Evolutionary conservation across 2,888 invertebrate genomes (phyloP).

Genomic region (Campopleginae sp.): DNA sequence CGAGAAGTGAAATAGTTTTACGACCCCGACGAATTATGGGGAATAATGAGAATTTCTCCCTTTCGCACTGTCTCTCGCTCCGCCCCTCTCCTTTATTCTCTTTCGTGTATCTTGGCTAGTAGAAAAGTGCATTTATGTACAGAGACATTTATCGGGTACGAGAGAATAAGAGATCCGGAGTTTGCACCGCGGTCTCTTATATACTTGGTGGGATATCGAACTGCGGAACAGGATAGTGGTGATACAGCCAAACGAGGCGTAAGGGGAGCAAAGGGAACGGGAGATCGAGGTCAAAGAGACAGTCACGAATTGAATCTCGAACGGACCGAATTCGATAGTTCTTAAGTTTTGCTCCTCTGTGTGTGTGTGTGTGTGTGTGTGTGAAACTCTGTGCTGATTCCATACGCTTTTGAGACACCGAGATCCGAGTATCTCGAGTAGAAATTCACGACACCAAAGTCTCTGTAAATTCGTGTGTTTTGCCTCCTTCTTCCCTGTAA

Average conservation of each 20-base stretch:
- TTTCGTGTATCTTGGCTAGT: conserved; percentile 16
- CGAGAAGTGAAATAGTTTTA: conserved; percentile 56
- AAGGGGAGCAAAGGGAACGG: conserved; percentile 37
- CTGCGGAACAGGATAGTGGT: conserved; percentile 56
- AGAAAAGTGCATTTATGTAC: conserved; percentile 35
- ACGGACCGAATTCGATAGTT: conserved; percentile 65
- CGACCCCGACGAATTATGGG: conserved; percentile 45
- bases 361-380: conserved; percentile 9
- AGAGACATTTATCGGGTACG: conserved; percentile 8
- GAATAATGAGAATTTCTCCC: conserved; percentile 58
- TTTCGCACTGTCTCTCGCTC: conserved; percentile 16
- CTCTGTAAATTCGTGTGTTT: conserved; percentile 3
- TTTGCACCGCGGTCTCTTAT: conserved; percentile 25
- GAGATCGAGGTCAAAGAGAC: conserved; percentile 68
- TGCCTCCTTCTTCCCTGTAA: not conserved
- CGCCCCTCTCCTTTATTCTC: not conserved
- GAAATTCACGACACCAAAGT: conserved; percentile 24
- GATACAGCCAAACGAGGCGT: conserved; percentile 42
- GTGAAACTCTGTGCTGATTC: not conserved
- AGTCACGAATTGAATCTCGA: conserved; percentile 67
- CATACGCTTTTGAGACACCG: conserved; percentile 23
- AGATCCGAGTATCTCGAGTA: conserved; percentile 5
- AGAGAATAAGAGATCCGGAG: conserved; percentile 58
- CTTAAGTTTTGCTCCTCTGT: conserved; percentile 35
- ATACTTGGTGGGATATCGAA: conserved; percentile 50